These are phyloP conservation scores for Hetaerina titia DNA, from an alignment of 2,888 invertebrate genomes.

Conservation along the genomic window DNA sequence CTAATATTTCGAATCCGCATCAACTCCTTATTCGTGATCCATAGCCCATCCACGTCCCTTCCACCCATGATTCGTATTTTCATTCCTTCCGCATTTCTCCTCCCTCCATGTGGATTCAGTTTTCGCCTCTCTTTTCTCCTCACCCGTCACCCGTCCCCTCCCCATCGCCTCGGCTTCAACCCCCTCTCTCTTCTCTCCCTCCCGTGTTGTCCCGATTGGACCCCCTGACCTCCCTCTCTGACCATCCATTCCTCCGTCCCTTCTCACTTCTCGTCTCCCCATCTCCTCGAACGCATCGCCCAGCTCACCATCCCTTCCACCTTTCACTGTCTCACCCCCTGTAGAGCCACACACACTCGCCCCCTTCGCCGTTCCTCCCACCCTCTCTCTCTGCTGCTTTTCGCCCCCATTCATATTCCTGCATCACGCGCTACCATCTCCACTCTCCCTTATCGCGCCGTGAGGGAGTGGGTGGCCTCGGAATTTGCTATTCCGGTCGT, in stretches of 20 bases:
- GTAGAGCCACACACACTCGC: neutral
- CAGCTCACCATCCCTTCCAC: neutral
- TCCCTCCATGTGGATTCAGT: neutral
- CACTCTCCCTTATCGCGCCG: conserved; percentile 2
- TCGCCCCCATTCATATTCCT: neutral
- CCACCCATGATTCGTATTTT: neutral
- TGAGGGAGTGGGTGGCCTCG: neutral
- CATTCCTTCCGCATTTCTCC: neutral
- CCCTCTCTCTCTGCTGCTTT: conserved; percentile 30
- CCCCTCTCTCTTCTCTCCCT: no score
- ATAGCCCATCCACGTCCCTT: neutral
- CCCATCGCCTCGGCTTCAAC: neutral
- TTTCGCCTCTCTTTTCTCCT: neutral
- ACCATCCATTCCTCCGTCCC: neutral
- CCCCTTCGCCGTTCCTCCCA: neutral
- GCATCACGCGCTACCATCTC: neutral
- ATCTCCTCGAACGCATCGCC: neutral
- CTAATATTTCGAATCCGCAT: no score
- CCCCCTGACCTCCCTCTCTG: neutral
- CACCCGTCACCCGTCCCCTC: neutral
- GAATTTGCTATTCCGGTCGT: conserved; percentile 59
- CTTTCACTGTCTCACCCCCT: neutral
- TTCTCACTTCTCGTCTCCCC: neutral
- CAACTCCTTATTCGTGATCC: neutral
- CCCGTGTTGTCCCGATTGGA: neutral